Evolutionary conservation across 2,888 invertebrate genomes (phyloP).

Genomic region (Piscicola geometra): DNA sequence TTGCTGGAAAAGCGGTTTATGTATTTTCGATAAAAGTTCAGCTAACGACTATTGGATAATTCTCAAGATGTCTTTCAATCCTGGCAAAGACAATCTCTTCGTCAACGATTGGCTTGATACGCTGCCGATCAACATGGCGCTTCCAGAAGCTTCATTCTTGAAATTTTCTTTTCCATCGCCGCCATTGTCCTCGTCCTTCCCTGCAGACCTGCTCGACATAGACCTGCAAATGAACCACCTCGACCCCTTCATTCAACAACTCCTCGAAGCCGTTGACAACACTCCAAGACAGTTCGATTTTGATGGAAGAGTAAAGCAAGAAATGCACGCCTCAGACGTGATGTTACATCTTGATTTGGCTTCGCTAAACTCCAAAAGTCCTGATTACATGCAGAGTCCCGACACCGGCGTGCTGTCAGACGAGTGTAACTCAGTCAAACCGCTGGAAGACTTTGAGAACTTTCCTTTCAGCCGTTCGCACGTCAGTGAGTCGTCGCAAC

Average conservation of each 20-base stretch:
- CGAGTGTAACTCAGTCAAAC: not conserved
- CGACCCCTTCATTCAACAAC: slow-evolving; percentile 11
- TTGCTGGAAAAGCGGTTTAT: not conserved
- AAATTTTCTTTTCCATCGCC: not conserved
- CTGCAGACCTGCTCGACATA: slow-evolving; percentile 11
- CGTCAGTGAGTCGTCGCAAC: not conserved
- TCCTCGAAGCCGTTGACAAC: slow-evolving; percentile 3
- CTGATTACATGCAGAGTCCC: not conserved
- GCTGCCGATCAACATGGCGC: not conserved
- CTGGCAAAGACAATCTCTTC: not conserved
- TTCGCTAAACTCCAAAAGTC: slow-evolving; percentile 1
- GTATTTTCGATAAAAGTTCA: not conserved
- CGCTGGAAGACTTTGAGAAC: not conserved
- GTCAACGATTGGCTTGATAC: slow-evolving; percentile 7
- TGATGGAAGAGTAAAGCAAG: not conserved
- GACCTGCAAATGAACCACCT: slow-evolving; percentile 11
- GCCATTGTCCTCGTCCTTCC: not conserved
- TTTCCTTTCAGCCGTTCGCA: not conserved
- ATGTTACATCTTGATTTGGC: not conserved
- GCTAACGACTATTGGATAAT: not conserved
- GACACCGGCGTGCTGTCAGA: not conserved
- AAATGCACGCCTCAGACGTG: not conserved
- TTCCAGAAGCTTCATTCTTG: not conserved
- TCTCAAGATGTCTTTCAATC: not conserved
- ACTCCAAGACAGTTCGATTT: not conserved